phyloP scores from a whole-genome alignment of 2,797 vertebrate species.

The Picus viridis region DNA sequence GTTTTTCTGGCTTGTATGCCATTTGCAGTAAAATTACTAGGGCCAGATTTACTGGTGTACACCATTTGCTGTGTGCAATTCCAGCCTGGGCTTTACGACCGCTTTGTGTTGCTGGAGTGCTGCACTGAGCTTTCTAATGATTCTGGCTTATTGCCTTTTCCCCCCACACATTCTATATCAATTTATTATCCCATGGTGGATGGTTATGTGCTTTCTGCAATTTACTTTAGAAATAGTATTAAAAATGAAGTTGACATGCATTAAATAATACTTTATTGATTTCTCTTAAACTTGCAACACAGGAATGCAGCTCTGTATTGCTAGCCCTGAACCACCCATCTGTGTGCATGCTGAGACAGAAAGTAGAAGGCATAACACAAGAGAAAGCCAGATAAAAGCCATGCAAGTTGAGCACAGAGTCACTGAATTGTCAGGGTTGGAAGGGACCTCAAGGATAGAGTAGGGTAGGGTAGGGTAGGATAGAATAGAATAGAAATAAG shows the following conservation, averaged over 20 bases:
- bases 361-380: not conserved
- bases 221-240: conserved; percentile 39
- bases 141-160: conserved; percentile 30
- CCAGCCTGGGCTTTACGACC: not conserved
- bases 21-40: conserved; percentile 24
- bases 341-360: not conserved
- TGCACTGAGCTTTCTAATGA: conserved; percentile 25
- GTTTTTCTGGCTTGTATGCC: conserved; percentile 40
- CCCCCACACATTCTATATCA: not conserved
- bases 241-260: conserved; percentile 7
- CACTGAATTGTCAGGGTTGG: too few species aligned
- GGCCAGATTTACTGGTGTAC: conserved; percentile 41
- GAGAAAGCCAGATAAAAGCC: conserved; percentile 26
- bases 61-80: conserved; percentile 3
- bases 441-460: too few species aligned
- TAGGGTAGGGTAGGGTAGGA: too few species aligned
- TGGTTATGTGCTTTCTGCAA: conserved; percentile 22
- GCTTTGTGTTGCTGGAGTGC: conserved; percentile 36
- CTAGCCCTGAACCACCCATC: not conserved
- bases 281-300: conserved; percentile 14
- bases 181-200: conserved; percentile 32
- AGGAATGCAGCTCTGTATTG: not conserved
- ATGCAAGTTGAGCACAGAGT: not conserved
- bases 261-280: conserved; percentile 31
- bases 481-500: too few species aligned